Percentiles rank a stretch among this genome's conserved stretches.
These are phyloP conservation scores for Rhynchonycteris naso DNA, from an alignment of 2,797 vertebrate species.

Conservation along the genomic window DNA sequence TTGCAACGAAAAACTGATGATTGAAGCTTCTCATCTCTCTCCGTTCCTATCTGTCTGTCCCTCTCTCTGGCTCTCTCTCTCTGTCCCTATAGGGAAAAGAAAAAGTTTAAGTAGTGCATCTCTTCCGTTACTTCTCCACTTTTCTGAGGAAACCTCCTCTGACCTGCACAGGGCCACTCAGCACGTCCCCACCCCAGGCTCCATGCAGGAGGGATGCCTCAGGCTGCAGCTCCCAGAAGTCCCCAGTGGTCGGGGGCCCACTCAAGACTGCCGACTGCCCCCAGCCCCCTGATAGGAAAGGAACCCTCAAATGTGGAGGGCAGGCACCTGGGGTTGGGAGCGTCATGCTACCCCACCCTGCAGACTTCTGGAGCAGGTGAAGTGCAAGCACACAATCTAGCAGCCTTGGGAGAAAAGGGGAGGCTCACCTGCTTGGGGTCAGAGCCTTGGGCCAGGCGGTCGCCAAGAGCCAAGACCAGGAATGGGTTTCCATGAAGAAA, in stretches of 20 bases:
- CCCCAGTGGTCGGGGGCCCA: too few relatives aligned
- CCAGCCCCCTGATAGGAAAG: background rate
- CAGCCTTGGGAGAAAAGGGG: background rate
- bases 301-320: background rate
- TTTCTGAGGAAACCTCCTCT: conserved; percentile 2
- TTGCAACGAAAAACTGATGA: too few relatives aligned
- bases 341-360: background rate
- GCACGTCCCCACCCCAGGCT: background rate
- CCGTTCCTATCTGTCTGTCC: too few relatives aligned
- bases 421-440: background rate
- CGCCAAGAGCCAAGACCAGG: background rate
- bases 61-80: too few relatives aligned
- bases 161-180: rapidly evolving
- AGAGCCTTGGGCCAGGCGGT: background rate
- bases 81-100: too few relatives aligned
- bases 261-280: too few relatives aligned
- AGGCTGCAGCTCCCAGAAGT: background rate
- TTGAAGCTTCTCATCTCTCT: too few relatives aligned
- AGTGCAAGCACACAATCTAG: background rate
- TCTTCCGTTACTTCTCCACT: background rate
- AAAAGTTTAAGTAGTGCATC: conserved; percentile 56
- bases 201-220: background rate
- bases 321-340: background rate
- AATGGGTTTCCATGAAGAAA: background rate
- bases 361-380: too few relatives aligned